phyloP scores from a whole-genome alignment of 2,113 vertebrate species.

The Sardina pilchardus region DNA sequence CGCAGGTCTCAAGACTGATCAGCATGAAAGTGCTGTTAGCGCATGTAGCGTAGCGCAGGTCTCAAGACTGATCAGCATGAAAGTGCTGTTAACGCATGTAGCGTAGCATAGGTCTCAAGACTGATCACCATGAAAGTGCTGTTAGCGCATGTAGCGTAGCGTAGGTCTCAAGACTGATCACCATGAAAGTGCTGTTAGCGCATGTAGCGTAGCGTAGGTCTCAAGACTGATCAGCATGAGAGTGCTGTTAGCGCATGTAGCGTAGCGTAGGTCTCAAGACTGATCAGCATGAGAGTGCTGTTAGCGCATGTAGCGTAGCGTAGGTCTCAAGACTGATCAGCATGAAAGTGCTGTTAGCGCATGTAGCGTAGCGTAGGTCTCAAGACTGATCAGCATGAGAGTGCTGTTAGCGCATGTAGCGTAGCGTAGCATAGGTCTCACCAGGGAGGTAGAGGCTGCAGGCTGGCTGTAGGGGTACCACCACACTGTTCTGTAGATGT shows the following conservation, averaged over 20 bases:
- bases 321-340: slow-evolving; percentile 48
- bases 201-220: no score
- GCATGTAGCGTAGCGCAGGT: no score
- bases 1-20: slow-evolving; percentile 51
- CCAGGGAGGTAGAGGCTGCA: slow-evolving; percentile 92
- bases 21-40: no score
- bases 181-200: not conserved
- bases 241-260: no score
- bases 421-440: slow-evolving; percentile 45
- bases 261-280: no score
- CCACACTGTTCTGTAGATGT: slow-evolving; percentile 99
- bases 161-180: no score
- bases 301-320: not conserved
- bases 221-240: slow-evolving; percentile 45
- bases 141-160: no score
- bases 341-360: no score
- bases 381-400: not conserved
- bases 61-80: no score
- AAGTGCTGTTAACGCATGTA: not conserved
- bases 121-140: no score
- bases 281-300: not conserved
- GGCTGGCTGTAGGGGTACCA: slow-evolving; percentile 97
- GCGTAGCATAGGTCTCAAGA: slow-evolving; percentile 60
- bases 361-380: no score
- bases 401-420: not conserved